Conservation (phyloP, 2,888 invertebrate species). For the Gisinianus flammeolus region DNA sequence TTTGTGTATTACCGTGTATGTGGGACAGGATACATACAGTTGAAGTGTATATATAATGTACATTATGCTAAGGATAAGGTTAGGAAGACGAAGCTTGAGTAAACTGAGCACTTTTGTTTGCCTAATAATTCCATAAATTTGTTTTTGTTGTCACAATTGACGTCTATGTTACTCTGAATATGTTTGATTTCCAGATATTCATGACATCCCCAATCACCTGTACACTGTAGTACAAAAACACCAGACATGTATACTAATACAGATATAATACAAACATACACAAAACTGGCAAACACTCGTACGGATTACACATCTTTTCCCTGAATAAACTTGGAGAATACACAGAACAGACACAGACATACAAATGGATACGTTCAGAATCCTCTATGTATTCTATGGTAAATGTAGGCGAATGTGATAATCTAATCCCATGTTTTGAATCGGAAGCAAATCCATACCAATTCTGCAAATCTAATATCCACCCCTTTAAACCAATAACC, state of each 20-base stretch:
- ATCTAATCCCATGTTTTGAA: background rate
- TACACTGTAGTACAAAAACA: background rate
- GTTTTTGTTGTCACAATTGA: constrained; percentile 16
- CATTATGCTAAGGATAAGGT: background rate
- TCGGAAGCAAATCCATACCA: background rate
- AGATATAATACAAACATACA: background rate
- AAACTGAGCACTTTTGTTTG: background rate
- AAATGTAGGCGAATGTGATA: background rate
- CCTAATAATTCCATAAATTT: constrained; percentile 19
- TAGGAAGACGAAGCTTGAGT: background rate
- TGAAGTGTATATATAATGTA: no score
- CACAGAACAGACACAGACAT: background rate
- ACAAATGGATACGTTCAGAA: background rate
- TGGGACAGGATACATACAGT: no score
- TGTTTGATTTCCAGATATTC: background rate
- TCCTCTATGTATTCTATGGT: background rate
- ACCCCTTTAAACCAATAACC: background rate
- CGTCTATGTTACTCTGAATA: background rate
- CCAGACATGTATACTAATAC: background rate
- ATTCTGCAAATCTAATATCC: background rate
- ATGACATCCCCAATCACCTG: background rate
- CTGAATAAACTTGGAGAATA: background rate
- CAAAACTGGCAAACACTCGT: background rate
- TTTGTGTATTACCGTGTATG: no score
- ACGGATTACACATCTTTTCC: background rate